Percentiles rank a stretch among this genome's conserved stretches.
Conservation (phyloP, 2,113 vertebrate genomes). For the Zosterops hypoxanthus region DNA sequence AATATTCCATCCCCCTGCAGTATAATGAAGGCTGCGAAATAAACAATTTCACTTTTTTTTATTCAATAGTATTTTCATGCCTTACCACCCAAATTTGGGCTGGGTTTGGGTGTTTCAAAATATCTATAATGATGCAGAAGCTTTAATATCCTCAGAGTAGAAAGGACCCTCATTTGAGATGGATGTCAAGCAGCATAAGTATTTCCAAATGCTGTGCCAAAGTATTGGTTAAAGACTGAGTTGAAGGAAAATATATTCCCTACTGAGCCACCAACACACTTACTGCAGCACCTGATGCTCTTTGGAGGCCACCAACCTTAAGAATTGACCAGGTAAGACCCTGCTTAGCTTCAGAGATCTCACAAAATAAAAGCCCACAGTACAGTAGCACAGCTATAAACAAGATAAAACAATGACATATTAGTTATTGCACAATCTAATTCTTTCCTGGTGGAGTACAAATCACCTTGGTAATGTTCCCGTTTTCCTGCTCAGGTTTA, state of each 20-base stretch:
- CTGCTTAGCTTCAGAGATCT: slow-evolving; percentile 57
- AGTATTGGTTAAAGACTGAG: background rate
- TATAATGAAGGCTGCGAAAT: background rate
- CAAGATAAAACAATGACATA: slow-evolving; percentile 44
- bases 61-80: background rate
- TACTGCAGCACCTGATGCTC: slow-evolving; percentile 59
- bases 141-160: slow-evolving; percentile 69
- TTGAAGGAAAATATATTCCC: background rate
- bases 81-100: background rate
- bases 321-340: slow-evolving; percentile 59
- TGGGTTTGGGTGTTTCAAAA: background rate
- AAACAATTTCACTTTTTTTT: background rate
- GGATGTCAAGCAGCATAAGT: background rate
- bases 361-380: slow-evolving; percentile 61
- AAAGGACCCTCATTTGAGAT: slow-evolving; percentile 58
- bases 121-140: background rate
- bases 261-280: slow-evolving; percentile 24
- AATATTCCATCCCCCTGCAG: background rate
- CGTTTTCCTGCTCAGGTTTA: background rate
- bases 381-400: slow-evolving; percentile 59
- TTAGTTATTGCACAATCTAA: slow-evolving; percentile 33
- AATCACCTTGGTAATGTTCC: background rate
- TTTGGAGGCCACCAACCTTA: slow-evolving; percentile 54
- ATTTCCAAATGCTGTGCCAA: slow-evolving; percentile 36
- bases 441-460: background rate